Evolutionary conservation across 30 jellyfish, hydroid and myxozoan species (phyloP).

Genomic region (Pelagia noctiluca): DNA sequence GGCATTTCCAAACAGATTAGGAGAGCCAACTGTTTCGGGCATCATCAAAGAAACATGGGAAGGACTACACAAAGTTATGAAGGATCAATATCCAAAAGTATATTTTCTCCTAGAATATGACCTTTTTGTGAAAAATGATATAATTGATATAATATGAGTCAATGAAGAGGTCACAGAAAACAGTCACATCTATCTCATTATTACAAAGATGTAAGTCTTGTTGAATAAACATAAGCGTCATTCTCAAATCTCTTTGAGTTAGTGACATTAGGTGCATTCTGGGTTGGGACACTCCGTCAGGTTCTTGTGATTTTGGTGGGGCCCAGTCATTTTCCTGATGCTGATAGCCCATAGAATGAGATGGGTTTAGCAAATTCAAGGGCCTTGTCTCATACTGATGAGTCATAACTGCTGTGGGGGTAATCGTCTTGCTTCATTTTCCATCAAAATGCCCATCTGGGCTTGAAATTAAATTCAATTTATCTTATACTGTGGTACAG

Average conservation of each 20-base stretch:
- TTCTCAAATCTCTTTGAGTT: background rate
- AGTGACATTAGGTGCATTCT: slow-evolving; percentile 2
- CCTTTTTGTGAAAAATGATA: background rate
- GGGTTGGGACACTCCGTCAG: slow-evolving; percentile 11
- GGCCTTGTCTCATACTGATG: slow-evolving; percentile 8
- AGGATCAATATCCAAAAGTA: slow-evolving; percentile 34
- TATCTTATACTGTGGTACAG: slow-evolving; percentile 10
- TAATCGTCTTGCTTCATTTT: background rate
- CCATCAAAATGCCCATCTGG: slow-evolving; percentile 17
- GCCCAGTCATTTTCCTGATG: slow-evolving; percentile 4
- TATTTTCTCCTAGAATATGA: background rate
- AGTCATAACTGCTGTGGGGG: background rate
- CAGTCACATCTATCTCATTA: slow-evolving; percentile 5
- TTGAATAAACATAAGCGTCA: background rate
- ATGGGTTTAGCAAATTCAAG: background rate
- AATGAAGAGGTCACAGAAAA: background rate
- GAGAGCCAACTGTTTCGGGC: slow-evolving; percentile 42
- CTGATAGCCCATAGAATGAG: slow-evolving; percentile 3
- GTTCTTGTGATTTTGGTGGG: background rate
- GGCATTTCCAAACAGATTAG: slow-evolving; percentile 23
- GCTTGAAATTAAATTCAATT: slow-evolving; percentile 11
- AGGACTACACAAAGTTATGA: slow-evolving; percentile 28
- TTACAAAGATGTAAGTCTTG: slow-evolving; percentile 2
- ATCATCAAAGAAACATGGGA: slow-evolving; percentile 26
- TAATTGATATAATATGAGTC: background rate